phyloP scores from a whole-genome alignment of 2,113 vertebrate genomes.

The Aepyceros melampus region DNA sequence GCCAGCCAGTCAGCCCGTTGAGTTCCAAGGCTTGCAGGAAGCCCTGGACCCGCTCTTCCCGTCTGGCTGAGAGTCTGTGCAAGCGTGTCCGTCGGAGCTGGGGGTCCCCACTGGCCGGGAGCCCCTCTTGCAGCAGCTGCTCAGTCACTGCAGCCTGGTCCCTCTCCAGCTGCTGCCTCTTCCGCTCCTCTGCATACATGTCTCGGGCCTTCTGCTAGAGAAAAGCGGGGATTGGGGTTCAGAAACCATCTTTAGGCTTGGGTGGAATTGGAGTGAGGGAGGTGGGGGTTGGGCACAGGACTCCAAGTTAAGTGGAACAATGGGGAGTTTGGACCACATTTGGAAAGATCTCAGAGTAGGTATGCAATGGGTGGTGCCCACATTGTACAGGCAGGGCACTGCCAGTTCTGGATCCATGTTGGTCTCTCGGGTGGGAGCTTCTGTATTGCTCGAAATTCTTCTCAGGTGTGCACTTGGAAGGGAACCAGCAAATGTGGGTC shows the following conservation, averaged over 20 bases:
- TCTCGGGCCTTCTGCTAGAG: conserved; percentile 90
- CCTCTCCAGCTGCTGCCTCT: conserved; percentile 88
- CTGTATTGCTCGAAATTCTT: background rate
- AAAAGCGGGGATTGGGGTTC: conserved; percentile 24
- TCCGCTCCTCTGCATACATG: conserved; percentile 87
- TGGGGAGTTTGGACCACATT: background rate
- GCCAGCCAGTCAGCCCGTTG: conserved; percentile 88
- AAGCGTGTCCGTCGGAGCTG: conserved; percentile 83
- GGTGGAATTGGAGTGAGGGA: background rate
- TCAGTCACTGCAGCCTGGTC: conserved; percentile 88
- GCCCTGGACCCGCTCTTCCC: conserved; percentile 90
- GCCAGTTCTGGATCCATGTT: background rate
- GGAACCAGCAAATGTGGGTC: background rate
- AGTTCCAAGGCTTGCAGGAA: conserved; percentile 90
- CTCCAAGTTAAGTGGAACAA: background rate
- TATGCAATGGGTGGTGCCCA: background rate
- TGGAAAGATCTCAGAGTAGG: background rate
- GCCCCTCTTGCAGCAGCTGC: conserved; percentile 86
- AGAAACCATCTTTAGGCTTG: conserved; percentile 38
- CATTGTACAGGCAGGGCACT: background rate
- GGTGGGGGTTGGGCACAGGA: background rate
- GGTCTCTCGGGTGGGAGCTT: background rate
- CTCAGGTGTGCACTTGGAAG: conserved; percentile 6
- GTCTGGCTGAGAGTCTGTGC: conserved; percentile 81
- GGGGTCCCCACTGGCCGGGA: conserved; percentile 74